Percentiles rank a stretch among this genome's conserved stretches.
phyloP scores from a whole-genome alignment of 1,140 invertebrate genomes.

The Triops longicaudatus region DNA sequence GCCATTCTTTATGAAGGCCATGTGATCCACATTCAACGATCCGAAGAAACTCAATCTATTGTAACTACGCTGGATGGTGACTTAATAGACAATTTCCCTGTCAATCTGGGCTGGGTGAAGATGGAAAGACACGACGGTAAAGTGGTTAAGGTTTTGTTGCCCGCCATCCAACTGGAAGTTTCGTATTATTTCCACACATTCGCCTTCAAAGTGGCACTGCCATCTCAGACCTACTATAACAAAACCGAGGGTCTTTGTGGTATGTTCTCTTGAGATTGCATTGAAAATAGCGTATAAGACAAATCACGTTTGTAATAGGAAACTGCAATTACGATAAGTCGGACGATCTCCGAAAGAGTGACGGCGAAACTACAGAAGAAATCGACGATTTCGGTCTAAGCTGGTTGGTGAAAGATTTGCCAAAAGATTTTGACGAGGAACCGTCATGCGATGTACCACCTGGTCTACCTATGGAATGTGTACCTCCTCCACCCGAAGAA shows the following conservation, averaged over 20 bases:
- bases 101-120: conserved; percentile 39
- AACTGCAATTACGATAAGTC: conserved; percentile 56
- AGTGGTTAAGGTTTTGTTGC: conserved; percentile 42
- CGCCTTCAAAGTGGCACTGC: conserved; percentile 52
- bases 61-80: conserved; percentile 36
- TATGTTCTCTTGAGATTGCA: conserved; percentile 35
- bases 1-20: conserved; percentile 56
- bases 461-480: conserved; percentile 29
- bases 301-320: conserved; percentile 33
- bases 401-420: conserved; percentile 49
- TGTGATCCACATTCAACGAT: conserved; percentile 41
- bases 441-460: conserved; percentile 25
- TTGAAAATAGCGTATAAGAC: conserved; percentile 16
- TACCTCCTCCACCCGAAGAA: conserved; percentile 39
- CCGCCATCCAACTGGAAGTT: conserved; percentile 35
- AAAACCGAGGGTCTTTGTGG: conserved; percentile 70
- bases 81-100: conserved; percentile 36
- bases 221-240: conserved; percentile 60
- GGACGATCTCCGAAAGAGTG: conserved; percentile 52
- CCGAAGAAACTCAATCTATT: conserved; percentile 9
- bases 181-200: conserved; percentile 36
- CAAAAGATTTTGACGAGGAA: conserved; percentile 30
- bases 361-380: conserved; percentile 42
- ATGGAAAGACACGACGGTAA: conserved; percentile 37
- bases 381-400: conserved; percentile 49